These are phyloP conservation scores for Trichosurus vulpecula DNA, from an alignment of 2,797 vertebrate species.

Conservation along the genomic window DNA sequence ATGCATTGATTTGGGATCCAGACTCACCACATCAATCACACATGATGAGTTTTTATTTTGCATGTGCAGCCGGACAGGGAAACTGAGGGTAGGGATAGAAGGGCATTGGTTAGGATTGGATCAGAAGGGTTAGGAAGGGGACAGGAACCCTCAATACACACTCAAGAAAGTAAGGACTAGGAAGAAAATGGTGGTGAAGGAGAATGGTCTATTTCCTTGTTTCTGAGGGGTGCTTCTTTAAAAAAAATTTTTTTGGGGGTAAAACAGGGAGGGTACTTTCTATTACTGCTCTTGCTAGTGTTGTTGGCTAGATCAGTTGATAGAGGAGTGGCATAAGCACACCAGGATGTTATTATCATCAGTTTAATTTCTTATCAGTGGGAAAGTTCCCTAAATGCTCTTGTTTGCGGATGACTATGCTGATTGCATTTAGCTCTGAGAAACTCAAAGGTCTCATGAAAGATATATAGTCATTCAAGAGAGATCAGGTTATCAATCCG, in stretches of 20 bases:
- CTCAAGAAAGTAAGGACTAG: background rate
- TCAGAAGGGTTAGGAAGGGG: background rate
- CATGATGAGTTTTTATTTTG: background rate
- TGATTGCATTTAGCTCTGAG: background rate
- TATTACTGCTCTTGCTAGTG: background rate
- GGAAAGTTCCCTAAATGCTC: background rate
- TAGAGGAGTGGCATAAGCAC: background rate
- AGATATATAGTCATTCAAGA: background rate
- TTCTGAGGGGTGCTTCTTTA: background rate
- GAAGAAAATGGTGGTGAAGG: background rate
- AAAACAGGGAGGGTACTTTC: background rate
- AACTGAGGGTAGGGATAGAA: background rate
- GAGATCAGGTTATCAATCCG: background rate
- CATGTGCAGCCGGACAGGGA: background rate
- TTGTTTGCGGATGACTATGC: background rate
- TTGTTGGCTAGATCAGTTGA: background rate
- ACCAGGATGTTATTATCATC: background rate
- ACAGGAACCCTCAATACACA: background rate
- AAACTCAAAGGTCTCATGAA: background rate
- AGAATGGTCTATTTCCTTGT: background rate
- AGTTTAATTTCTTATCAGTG: background rate
- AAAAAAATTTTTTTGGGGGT: background rate
- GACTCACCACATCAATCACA: background rate
- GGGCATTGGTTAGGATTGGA: too few species aligned
- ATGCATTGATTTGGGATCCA: background rate